phyloP scores from a whole-genome alignment of 2,888 invertebrate genomes.

The Caenorhabditis afra region DNA sequence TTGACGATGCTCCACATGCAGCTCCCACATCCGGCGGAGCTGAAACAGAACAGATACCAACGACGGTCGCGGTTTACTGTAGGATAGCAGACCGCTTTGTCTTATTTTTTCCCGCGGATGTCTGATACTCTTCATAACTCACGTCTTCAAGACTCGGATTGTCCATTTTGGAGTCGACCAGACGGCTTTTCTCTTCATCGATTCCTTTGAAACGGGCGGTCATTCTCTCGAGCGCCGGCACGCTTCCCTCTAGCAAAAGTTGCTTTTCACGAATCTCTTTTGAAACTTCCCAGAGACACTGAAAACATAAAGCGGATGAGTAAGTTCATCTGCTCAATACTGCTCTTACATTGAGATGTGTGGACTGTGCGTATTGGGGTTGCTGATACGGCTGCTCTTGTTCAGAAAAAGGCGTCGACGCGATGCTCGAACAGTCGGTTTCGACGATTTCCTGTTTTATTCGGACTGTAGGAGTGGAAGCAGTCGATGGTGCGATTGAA shows the following conservation, averaged over 20 bases:
- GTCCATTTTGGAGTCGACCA: constrained; percentile 18
- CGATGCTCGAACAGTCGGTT: constrained; percentile 26
- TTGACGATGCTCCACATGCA: constrained; percentile 8
- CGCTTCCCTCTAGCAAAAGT: constrained; percentile 7
- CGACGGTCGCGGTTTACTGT: too few species aligned
- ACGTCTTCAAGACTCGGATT: constrained; percentile 26
- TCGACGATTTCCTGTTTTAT: constrained; percentile 28
- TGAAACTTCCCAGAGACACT: constrained; percentile 35
- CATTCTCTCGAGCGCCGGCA: constrained; percentile 18
- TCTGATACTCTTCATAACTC: background rate
- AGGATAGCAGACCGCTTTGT: too few species aligned
- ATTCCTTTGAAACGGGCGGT: constrained; percentile 5
- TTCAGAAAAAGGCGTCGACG: constrained; percentile 14
- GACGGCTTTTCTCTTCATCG: constrained; percentile 15
- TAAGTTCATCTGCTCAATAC: background rate
- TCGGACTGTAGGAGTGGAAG: background rate
- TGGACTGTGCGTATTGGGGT: too few species aligned
- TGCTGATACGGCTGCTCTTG: background rate
- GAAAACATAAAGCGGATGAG: constrained; percentile 2
- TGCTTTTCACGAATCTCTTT: constrained; percentile 36
- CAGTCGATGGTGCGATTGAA: constrained; percentile 8
- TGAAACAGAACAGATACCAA: constrained; percentile 21
- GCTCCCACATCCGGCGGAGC: constrained; percentile 28
- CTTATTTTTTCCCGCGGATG: background rate
- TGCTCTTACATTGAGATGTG: background rate